Base-by-base conservation (phyloP, 2,888 invertebrate species). In the Sicus ferrugineus region DNA sequence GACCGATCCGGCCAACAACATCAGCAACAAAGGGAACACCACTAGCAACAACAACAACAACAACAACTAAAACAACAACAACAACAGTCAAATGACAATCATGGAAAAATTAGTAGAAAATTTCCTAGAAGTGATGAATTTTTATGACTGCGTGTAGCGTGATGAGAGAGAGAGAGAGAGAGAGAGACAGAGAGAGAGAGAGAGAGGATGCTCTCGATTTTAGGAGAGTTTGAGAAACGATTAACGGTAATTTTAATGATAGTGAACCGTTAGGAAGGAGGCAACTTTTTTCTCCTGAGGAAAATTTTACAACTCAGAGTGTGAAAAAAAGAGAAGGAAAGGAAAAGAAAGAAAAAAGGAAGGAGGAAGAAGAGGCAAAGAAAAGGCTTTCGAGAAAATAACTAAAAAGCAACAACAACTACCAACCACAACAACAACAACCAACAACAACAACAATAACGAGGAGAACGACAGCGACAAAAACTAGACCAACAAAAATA, bases 101-200 rank as follows among this genome's bases (percentile, higher is more conserved):
- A 74, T 72, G 72, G 70, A 71, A 73, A 81, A 76, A 78, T 77
- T 79, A 77, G 46, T 26, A 72, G 76, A 73, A 81, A 79, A 80
- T 80, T 78, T 78, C 75, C 76, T 79, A 74, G 77, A 80, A 64
- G 28, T 16, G 34, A 64, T 16, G 21, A 30, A n/a, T 48, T 30
- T 28, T 21, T 9, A 19, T 34, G n/a, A n/a, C n/a, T 34, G 19
- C n/a, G 56, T 16, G 11, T 30, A 16, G 16, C 14, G 42, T 4
- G n/a, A 4, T 42, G 42, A 9, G 16, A 56, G 21, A 59, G 14
- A n/a, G 4, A 4, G 64, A 38, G 21, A 38, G 52, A 48, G 6
- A 48, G 26, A 54, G 23, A 54, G 26, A 46, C 46, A 46, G 9
- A 4, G n/a, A 46, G 46, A 4, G 2, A 5, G 16, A 6, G 50